A percentile compares a stretch with the other conserved stretches of the same genome.
phyloP scores from a whole-genome alignment of 2,797 vertebrate genomes.

The Macropus fuliginosus region DNA sequence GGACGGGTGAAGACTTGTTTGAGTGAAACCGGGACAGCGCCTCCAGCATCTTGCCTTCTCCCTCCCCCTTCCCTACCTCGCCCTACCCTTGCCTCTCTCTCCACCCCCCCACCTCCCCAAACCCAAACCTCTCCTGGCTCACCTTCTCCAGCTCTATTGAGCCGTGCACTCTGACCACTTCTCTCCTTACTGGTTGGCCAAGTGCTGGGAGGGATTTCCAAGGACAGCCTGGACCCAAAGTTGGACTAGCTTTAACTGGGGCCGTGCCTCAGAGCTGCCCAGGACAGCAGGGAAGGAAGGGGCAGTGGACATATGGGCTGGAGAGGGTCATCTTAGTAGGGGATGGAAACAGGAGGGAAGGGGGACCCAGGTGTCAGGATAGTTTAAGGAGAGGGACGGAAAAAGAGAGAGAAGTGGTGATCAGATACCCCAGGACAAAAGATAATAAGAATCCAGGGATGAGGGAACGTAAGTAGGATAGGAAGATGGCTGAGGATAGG shows the following conservation, averaged over 20 bases:
- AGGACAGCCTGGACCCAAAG: background rate
- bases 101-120: too few species aligned
- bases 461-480: background rate
- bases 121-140: background rate
- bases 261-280: background rate
- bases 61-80: background rate
- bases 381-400: background rate
- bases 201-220: background rate
- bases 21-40: constrained; percentile 63
- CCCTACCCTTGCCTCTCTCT: background rate
- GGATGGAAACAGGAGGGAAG: background rate
- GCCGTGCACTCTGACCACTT: background rate
- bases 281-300: fast-evolving
- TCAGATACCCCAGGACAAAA: background rate
- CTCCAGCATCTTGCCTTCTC: background rate
- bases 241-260: background rate
- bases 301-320: background rate
- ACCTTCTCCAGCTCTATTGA: background rate
- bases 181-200: constrained; percentile 37
- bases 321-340: background rate
- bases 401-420: background rate
- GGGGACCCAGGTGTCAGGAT: background rate
- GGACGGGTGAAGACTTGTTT: constrained; percentile 63
- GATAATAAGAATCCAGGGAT: background rate
- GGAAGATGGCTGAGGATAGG: background rate